These are phyloP conservation scores for Poeciliopsis turrubarensis DNA, from an alignment of 2,113 vertebrate species.

Conservation along the genomic window DNA sequence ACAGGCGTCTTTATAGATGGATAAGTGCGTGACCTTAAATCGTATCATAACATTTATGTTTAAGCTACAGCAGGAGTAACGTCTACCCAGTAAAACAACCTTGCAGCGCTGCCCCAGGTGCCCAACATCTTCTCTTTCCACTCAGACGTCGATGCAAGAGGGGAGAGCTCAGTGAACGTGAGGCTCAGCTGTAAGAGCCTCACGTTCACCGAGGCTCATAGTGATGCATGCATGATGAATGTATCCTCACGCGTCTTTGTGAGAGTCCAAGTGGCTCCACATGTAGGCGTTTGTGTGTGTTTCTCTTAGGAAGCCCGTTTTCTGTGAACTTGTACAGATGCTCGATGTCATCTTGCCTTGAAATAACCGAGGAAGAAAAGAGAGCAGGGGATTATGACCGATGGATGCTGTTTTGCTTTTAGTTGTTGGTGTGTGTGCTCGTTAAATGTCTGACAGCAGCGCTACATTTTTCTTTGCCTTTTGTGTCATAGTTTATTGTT, in stretches of 20 bases:
- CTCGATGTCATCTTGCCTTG: conserved; percentile 63
- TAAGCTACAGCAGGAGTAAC: conserved; percentile 44
- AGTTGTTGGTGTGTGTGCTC: conserved; percentile 37
- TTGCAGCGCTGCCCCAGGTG: conserved; percentile 47
- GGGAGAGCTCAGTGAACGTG: conserved; percentile 29
- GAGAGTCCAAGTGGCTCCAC: conserved; percentile 30
- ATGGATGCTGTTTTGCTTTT: conserved; percentile 42
- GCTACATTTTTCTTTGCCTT: conserved; percentile 11
- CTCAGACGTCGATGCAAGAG: conserved; percentile 33
- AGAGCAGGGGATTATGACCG: conserved; percentile 27
- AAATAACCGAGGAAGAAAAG: conserved; percentile 45
- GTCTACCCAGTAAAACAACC: conserved; percentile 34
- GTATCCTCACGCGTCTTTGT: conserved; percentile 43
- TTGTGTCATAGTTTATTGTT: not conserved
- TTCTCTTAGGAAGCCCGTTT: conserved; percentile 41
- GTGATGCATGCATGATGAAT: not conserved
- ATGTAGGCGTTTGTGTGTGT: conserved; percentile 12
- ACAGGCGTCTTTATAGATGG: conserved; percentile 28
- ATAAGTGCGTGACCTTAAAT: conserved; percentile 37
- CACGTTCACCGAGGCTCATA: too few relatives aligned
- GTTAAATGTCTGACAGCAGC: conserved; percentile 27
- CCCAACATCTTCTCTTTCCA: conserved; percentile 29
- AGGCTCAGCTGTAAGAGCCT: conserved; percentile 13
- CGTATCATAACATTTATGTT: conserved; percentile 45
- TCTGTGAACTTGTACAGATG: conserved; percentile 59